Evolutionary conservation across 1,140 invertebrate genomes (phyloP).

Genomic region (Caenorhabditis tropicalis): DNA sequence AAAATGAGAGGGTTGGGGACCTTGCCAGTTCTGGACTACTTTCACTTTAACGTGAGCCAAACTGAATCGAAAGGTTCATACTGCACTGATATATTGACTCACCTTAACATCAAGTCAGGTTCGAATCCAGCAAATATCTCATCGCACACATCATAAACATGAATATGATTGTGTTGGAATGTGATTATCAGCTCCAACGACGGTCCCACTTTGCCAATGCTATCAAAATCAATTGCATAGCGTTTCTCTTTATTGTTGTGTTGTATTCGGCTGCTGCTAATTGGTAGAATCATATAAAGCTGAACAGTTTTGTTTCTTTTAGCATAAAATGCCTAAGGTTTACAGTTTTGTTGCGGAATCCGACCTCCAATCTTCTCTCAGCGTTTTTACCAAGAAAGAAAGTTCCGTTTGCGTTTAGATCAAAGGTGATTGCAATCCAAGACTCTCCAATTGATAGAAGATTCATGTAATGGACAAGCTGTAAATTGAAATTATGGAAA

Average conservation of each 20-base stretch:
- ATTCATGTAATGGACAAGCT: neutral
- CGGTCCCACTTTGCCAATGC: neutral
- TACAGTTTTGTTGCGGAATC: neutral
- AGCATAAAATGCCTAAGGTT: neutral
- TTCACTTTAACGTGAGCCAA: neutral
- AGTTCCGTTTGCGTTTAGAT: conserved; percentile 6
- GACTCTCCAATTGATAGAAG: conserved; percentile 22
- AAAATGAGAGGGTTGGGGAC: neutral
- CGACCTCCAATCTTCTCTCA: neutral
- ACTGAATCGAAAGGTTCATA: neutral
- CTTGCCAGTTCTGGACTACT: neutral
- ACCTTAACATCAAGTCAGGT: neutral
- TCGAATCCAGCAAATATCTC: conserved; percentile 1
- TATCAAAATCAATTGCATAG: conserved; percentile 13
- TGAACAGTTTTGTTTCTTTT: neutral
- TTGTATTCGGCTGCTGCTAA: neutral
- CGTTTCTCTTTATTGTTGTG: neutral
- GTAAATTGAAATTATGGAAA: neutral
- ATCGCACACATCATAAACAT: neutral
- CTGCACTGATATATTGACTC: too few relatives aligned
- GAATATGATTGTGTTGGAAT: conserved; percentile 22
- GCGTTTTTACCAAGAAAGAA: neutral
- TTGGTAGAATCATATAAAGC: neutral
- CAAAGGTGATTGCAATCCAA: neutral
- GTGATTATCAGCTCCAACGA: neutral